Base-by-base conservation (phyloP, 2,888 invertebrate genomes). In the Tortrix viridana region DNA sequence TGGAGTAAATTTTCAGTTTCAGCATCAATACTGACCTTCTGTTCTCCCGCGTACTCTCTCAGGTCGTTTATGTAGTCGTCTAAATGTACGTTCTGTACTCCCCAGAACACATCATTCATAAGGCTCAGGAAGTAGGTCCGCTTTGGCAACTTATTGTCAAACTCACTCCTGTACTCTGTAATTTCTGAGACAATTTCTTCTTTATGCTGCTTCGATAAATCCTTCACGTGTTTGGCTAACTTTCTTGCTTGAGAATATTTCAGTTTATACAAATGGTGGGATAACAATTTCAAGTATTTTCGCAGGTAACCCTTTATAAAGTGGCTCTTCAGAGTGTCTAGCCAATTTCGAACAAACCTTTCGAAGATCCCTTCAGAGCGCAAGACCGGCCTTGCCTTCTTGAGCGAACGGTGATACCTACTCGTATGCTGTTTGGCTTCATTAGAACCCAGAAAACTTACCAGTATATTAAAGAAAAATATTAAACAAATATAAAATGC, bases 91-190 rank as follows among this genome's bases (percentile, higher is more conserved):
- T 72, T 73, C 62, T 89, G 76, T 59, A 67, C 67, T 19, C 77
- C 49, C 19, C 79, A 84, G 48, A 84, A 85, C 9, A 77, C 65
- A 1, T 73, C 66, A 53, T 85, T 77, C 70, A 89, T 82, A 3
- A 75, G 70, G n/a, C 75, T 47, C 14, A 89, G 54, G 58, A 89
- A 89, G 0, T 65, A 70, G 1, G 38, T 67, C 58, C 71, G 68
- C 5, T 60, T 47, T 0, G 74, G 74, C 14, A 68, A 44, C 6
- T 70, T 66, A 2, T 71, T 71, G 1, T 77, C 54, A 2, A 80
- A 67, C 18, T 77, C 70, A 1, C 69, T 37, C 47, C 68, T 68
- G 41, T 79, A 83, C 0, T 64, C 23, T n/a, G 37, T 38, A 5
- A 86, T 59, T 65, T 79, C 74, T 0, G 66, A 66, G 37, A 69